These are phyloP conservation scores for Drosophila busckii DNA, from an alignment of 1,140 invertebrate genomes.

Conservation along the genomic window DNA sequence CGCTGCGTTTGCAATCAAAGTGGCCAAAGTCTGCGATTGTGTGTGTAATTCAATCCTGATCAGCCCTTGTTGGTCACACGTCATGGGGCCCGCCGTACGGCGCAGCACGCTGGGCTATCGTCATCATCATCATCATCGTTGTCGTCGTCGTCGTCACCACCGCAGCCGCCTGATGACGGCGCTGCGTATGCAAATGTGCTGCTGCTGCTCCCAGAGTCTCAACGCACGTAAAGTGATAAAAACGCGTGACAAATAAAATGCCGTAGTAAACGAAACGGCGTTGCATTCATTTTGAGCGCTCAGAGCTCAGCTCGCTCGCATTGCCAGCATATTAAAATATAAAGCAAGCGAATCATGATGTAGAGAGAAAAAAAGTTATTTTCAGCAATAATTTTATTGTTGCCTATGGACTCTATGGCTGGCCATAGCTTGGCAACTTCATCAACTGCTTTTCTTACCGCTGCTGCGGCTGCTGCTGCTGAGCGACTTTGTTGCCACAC, in stretches of 20 bases:
- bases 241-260: conserved; percentile 75
- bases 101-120: conserved; percentile 20
- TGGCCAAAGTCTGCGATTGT: conserved; percentile 70
- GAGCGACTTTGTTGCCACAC: conserved; percentile 62
- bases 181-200: conserved; percentile 75
- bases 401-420: conserved; percentile 42
- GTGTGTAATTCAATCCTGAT: conserved; percentile 76
- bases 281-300: conserved; percentile 42
- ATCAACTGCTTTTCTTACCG: conserved; percentile 16
- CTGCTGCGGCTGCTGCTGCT: not conserved
- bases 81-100: too few species aligned
- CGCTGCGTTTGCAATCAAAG: conserved; percentile 65
- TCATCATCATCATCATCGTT: conserved; percentile 26
- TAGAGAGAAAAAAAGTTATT: conserved; percentile 34
- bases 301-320: conserved; percentile 2
- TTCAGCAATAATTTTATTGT: conserved; percentile 71
- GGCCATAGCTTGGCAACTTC: conserved; percentile 28
- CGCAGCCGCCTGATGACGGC: conserved; percentile 20
- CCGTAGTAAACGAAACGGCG: conserved; percentile 38
- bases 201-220: conserved; percentile 42
- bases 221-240: conserved; percentile 70
- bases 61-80: conserved; percentile 53
- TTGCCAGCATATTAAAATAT: conserved; percentile 63
- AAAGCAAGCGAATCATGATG: too few species aligned
- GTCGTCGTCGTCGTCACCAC: conserved; percentile 44